These are phyloP conservation scores for Moxostoma hubbsi DNA, from an alignment of 2,797 vertebrate species.

Conservation along the genomic window DNA sequence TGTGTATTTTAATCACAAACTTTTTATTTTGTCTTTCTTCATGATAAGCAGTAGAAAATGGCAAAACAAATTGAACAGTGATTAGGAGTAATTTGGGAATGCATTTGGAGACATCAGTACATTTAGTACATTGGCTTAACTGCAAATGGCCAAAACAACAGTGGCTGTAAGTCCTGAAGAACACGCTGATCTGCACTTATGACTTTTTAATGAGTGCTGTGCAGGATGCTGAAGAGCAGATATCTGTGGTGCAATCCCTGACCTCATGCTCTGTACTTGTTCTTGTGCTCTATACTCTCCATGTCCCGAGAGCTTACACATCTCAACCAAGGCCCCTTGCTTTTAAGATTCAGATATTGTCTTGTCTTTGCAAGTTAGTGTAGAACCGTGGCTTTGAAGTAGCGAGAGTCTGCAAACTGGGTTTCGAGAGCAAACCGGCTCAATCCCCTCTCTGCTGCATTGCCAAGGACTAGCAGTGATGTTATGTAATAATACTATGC, in stretches of 20 bases:
- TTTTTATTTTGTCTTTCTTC: too few relatives aligned
- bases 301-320: not conserved
- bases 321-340: not conserved
- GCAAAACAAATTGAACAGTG: not conserved
- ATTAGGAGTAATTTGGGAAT: conserved; percentile 1
- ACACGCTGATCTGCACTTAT: not conserved
- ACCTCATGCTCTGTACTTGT: not conserved
- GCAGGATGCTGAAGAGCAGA: conserved; percentile 35
- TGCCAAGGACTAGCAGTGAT: conserved; percentile 7
- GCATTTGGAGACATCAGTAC: not conserved
- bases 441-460: conserved; percentile 15
- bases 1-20: too few relatives aligned
- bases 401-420: conserved; percentile 1
- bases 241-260: conserved; percentile 2
- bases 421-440: not conserved
- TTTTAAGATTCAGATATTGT: not conserved
- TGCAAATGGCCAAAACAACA: conserved; percentile 25
- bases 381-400: not conserved
- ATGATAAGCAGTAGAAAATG: not conserved
- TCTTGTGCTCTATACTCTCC: too few relatives aligned
- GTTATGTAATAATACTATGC: conserved; percentile 46
- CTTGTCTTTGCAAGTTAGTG: not conserved
- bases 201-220: conserved; percentile 21
- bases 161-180: not conserved
- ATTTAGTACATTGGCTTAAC: conserved; percentile 21